Conservation (phyloP, 1,140 invertebrate species). For the Helicorthomorpha holstii region DNA sequence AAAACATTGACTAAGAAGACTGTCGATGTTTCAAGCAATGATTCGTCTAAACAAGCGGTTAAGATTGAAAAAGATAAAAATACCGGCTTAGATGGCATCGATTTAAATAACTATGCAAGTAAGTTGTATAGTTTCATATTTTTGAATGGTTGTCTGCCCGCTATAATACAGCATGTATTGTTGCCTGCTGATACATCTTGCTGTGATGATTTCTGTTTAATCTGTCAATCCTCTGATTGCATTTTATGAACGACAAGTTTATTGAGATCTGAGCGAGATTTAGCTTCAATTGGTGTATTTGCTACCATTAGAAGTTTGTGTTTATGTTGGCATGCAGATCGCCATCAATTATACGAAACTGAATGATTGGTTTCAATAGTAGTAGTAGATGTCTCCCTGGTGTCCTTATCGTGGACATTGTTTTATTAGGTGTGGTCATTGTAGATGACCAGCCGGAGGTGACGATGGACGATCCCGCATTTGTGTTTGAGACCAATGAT, state of each 20-base stretch:
- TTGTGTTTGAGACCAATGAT: constrained; percentile 38
- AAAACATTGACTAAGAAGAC: constrained; percentile 11
- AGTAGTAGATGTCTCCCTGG: background rate
- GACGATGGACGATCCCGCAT: constrained; percentile 28
- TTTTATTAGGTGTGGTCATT: constrained; percentile 32
- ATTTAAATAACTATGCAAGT: constrained; percentile 36
- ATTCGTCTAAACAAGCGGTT: constrained; percentile 26
- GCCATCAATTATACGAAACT: no score
- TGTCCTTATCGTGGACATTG: constrained; percentile 2
- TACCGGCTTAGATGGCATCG: constrained; percentile 33
- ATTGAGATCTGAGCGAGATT: background rate
- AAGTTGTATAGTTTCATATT: constrained; percentile 23
- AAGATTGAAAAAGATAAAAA: constrained; percentile 29
- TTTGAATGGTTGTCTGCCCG: constrained; percentile 21
- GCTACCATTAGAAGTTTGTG: no score
- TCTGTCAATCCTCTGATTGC: constrained; percentile 12
- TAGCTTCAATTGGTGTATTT: no score
- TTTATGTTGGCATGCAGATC: no score
- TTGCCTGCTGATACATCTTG: background rate
- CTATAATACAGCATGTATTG: no score
- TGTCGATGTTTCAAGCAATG: constrained; percentile 16
- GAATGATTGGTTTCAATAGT: background rate
- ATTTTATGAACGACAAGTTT: no score
- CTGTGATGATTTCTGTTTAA: constrained; percentile 5
- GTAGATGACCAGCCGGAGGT: constrained; percentile 39